Percentiles rank a stretch among this genome's conserved stretches.
phyloP scores from a whole-genome alignment of 1,140 invertebrate genomes.

The Diabrotica undecimpunctata region DNA sequence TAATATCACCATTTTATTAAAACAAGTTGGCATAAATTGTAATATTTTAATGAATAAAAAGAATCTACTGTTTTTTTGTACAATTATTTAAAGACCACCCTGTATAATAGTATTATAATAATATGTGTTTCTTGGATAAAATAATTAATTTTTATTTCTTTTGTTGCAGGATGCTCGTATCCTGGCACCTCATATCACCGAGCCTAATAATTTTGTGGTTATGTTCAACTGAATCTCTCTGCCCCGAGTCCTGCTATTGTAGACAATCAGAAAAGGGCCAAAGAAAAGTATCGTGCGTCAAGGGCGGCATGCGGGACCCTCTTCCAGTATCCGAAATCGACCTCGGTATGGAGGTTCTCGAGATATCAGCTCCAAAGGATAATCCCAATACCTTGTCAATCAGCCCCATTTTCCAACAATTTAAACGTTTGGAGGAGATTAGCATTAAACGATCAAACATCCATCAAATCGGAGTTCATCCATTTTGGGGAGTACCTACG shows the following conservation, averaged over 20 bases:
- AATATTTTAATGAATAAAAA: too few relatives aligned
- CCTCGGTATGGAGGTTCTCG: constrained; percentile 60
- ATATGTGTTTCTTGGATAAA: background rate
- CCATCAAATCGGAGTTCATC: constrained; percentile 72
- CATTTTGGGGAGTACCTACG: constrained; percentile 73
- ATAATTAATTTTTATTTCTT: constrained; percentile 13
- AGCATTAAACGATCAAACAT: constrained; percentile 70
- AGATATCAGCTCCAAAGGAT: constrained; percentile 63
- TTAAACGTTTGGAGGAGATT: constrained; percentile 66
- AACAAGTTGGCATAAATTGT: too few relatives aligned
- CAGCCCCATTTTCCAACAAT: constrained; percentile 66
- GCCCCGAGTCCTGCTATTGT: constrained; percentile 43
- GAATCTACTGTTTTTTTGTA: too few relatives aligned
- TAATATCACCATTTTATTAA: too few relatives aligned
- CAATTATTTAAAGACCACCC: too few relatives aligned
- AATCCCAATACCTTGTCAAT: constrained; percentile 65
- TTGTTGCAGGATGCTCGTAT: constrained; percentile 41
- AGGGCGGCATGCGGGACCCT: constrained; percentile 58
- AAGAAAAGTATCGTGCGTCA: constrained; percentile 46
- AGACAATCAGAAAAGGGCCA: constrained; percentile 37
- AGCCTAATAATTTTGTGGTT: constrained; percentile 43
- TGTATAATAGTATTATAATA: too few relatives aligned
- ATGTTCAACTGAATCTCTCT: constrained; percentile 43
- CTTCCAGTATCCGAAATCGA: constrained; percentile 63
- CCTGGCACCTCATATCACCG: constrained; percentile 35